phyloP scores from a whole-genome alignment of 2,113 vertebrate species.

The Rhea americana region DNA sequence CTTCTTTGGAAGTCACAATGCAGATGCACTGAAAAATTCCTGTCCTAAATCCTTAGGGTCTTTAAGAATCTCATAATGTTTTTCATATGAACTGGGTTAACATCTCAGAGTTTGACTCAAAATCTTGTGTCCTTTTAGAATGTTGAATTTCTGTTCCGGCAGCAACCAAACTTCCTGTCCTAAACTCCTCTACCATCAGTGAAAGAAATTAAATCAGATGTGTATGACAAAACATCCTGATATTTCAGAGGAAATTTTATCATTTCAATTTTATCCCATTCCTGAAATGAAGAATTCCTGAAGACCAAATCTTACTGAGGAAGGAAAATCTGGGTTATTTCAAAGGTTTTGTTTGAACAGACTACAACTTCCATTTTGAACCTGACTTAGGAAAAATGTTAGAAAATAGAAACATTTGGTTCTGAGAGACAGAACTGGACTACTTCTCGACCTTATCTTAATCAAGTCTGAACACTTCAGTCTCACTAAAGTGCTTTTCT shows the following conservation, averaged over 20 bases:
- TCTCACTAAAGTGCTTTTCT: not conserved
- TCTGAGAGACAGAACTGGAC: not conserved
- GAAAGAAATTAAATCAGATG: not conserved
- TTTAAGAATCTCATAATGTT: not conserved
- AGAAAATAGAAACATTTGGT: not conserved
- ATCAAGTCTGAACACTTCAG: not conserved
- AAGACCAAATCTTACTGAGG: not conserved
- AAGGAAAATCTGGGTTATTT: not conserved
- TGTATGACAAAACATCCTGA: not conserved
- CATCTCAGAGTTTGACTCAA: not conserved
- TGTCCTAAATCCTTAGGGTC: not conserved
- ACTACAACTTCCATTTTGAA: not conserved
- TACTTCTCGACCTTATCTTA: rapidly evolving
- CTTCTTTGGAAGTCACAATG: not conserved
- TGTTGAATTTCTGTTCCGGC: not conserved
- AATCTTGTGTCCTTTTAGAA: not conserved
- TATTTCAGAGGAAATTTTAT: not conserved
- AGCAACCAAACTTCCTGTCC: not conserved
- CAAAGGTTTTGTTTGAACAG: not conserved
- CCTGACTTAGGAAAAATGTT: not conserved
- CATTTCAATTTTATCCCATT: not conserved
- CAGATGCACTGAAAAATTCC: not conserved
- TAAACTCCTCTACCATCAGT: not conserved
- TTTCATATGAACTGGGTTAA: not conserved
- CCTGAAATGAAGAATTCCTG: not conserved